Percentiles rank a stretch among this genome's conserved stretches.
These are phyloP conservation scores for Priocnemis perturbator DNA, from an alignment of 2,888 invertebrate genomes.

Conservation along the genomic window DNA sequence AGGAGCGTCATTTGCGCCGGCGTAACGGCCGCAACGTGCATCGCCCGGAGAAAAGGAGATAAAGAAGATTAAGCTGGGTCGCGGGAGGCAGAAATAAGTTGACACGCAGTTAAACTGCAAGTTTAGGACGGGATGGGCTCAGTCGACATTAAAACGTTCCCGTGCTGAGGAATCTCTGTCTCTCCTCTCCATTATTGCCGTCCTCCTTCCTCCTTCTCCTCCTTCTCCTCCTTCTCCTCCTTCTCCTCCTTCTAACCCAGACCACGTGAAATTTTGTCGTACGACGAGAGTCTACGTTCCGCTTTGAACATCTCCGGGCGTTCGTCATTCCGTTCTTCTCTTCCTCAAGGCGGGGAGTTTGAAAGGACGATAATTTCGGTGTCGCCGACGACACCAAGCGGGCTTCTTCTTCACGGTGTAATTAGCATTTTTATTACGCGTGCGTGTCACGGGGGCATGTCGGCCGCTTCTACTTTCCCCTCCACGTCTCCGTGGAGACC, in stretches of 20 bases:
- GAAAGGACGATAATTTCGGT: constrained; percentile 30
- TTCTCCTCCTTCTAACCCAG: constrained; percentile 13
- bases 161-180: too few species aligned
- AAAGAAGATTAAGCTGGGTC: constrained; percentile 9
- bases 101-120: constrained; percentile 40
- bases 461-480: constrained; percentile 10
- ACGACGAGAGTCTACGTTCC: background rate
- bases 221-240: constrained; percentile 1
- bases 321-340: constrained; percentile 2
- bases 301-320: background rate
- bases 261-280: background rate
- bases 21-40: constrained; percentile 6
- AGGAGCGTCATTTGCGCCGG: too few species aligned
- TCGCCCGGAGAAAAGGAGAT: background rate
- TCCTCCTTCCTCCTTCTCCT: background rate
- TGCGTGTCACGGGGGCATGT: constrained; percentile 42
- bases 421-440: constrained; percentile 64
- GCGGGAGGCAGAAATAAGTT: constrained; percentile 37
- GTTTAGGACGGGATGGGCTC: constrained; percentile 7
- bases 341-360: background rate
- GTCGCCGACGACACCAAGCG: constrained; percentile 37
- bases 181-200: background rate
- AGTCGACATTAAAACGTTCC: constrained; percentile 28
- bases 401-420: constrained; percentile 46
- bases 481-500: constrained; percentile 4